Conservation (phyloP, 2,113 vertebrate genomes). For the Romanogobio albipinnatus region DNA sequence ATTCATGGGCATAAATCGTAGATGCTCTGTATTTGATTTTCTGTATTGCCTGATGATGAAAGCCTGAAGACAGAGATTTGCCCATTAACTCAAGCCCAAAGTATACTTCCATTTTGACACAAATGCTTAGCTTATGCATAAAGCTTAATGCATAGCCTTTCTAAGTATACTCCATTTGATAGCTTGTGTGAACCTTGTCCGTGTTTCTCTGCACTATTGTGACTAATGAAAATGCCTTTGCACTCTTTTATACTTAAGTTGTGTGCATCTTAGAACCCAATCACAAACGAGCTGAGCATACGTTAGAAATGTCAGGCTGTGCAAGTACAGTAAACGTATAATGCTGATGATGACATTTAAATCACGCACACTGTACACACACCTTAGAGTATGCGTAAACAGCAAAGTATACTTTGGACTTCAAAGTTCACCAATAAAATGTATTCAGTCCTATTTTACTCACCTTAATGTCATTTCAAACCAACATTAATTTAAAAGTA, state of each 20-base stretch:
- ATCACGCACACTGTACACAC: too few relatives aligned
- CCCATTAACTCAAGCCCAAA: neutral
- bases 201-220: neutral
- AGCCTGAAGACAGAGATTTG: constrained; percentile 30
- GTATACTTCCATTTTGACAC: neutral
- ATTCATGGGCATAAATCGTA: constrained; percentile 47
- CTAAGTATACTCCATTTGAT: too few relatives aligned
- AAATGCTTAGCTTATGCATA: too few relatives aligned
- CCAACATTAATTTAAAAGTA: neutral
- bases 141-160: too few relatives aligned
- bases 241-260: neutral
- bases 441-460: neutral
- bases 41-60: constrained; percentile 11
- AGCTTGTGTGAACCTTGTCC: too few relatives aligned
- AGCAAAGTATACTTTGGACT: neutral
- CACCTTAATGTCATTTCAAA: neutral
- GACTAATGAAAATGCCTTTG: neutral
- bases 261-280: neutral
- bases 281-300: too few relatives aligned
- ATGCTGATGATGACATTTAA: neutral
- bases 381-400: neutral
- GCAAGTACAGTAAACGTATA: neutral
- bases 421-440: neutral
- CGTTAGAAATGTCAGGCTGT: neutral
- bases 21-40: constrained; percentile 20